Percentiles rank a stretch among this genome's conserved stretches.
These are phyloP conservation scores for Lutjanus campechanus DNA, from an alignment of 2,797 vertebrate genomes.

Conservation along the genomic window DNA sequence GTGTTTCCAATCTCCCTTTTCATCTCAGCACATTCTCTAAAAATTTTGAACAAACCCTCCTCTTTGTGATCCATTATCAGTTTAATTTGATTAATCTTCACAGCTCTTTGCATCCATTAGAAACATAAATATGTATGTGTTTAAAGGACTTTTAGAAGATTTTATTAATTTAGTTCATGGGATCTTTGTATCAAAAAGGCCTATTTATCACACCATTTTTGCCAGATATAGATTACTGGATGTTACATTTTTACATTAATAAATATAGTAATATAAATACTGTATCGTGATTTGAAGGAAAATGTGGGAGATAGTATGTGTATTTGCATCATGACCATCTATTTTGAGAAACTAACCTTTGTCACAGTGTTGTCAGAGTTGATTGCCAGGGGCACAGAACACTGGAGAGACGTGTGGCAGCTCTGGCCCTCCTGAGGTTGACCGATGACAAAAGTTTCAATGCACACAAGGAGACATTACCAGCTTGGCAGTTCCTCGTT, in stretches of 20 bases:
- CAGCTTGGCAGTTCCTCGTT: constrained; percentile 73
- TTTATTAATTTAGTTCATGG: neutral
- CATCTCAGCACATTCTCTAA: neutral
- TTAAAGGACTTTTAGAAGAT: neutral
- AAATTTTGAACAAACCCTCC: neutral
- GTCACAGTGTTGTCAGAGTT: constrained; percentile 47
- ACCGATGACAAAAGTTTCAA: constrained; percentile 70
- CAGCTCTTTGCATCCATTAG: neutral
- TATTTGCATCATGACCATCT: constrained; percentile 35
- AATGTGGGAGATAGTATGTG: neutral
- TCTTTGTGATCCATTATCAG: constrained; percentile 4
- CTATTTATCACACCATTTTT: neutral
- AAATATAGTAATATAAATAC: neutral
- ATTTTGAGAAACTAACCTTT: constrained; percentile 56
- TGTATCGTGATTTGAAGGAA: neutral
- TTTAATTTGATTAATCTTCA: constrained; percentile 6
- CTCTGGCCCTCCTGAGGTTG: constrained; percentile 62
- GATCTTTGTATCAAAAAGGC: neutral
- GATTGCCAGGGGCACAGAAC: constrained; percentile 44
- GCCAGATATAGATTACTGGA: neutral
- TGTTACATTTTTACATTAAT: neutral
- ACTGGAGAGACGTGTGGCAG: constrained; percentile 41
- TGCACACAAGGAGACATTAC: constrained; percentile 67
- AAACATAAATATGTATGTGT: neutral
- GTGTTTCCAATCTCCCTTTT: neutral